Conservation (phyloP, 2,888 invertebrate species). For the Drosophila longiperda region DNA sequence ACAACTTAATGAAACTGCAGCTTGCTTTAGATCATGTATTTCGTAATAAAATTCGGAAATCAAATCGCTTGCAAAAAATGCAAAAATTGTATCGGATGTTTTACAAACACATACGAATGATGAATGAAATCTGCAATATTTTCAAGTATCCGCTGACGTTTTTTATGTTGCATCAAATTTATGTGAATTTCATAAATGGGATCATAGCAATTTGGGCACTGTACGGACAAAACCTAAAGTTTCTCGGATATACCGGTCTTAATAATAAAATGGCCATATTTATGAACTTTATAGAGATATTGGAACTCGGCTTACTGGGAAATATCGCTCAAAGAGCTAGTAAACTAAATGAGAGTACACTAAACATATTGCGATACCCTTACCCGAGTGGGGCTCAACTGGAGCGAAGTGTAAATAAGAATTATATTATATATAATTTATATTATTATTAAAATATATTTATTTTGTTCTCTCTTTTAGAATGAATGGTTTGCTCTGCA, state of each 20-base stretch:
- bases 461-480: conserved; percentile 15
- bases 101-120: conserved; percentile 12
- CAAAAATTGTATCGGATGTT: conserved; percentile 4
- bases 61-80: background rate
- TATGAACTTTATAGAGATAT: background rate
- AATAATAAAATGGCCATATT: background rate
- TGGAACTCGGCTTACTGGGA: background rate
- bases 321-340: background rate
- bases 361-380: conserved; percentile 16
- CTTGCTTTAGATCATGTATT: conserved; percentile 2
- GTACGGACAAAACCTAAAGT: background rate
- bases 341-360: background rate
- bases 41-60: background rate
- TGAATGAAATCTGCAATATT: conserved; percentile 2
- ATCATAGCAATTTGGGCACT: background rate
- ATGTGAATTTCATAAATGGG: background rate
- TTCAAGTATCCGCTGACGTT: conserved; percentile 15
- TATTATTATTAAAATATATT: too few relatives aligned
- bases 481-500: conserved; percentile 43
- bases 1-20: background rate
- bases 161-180: background rate
- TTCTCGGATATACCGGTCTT: fast-evolving
- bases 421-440: background rate
- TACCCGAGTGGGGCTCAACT: background rate
- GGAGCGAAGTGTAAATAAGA: conserved; percentile 8